Conservation (phyloP, 2,797 vertebrate species). For the Peromyscus nudipes region DNA sequence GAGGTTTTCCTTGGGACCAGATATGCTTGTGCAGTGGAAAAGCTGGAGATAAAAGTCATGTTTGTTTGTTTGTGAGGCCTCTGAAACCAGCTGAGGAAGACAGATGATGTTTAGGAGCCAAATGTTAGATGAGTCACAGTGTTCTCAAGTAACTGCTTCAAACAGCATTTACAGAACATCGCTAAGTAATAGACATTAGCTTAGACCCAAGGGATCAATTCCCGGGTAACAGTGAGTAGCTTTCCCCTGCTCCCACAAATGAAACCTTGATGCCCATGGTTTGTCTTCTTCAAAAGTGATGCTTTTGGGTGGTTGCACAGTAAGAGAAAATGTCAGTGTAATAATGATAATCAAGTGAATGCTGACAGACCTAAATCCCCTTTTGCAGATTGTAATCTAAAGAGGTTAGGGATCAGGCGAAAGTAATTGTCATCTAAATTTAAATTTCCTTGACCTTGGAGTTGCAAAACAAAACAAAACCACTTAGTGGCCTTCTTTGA, state of each 20-base stretch:
- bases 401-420: conserved; percentile 33
- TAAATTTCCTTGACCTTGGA: conserved; percentile 49
- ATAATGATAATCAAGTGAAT: neutral
- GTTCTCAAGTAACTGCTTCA: neutral
- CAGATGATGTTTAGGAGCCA: neutral
- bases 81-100: conserved; percentile 58
- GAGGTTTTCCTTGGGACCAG: conserved; percentile 58
- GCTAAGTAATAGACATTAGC: neutral
- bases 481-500: neutral
- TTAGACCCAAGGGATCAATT: neutral
- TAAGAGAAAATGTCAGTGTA: conserved; percentile 3
- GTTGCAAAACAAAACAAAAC: neutral
- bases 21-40: conserved; percentile 43
- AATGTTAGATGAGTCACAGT: neutral
- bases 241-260: neutral
- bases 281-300: neutral
- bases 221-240: neutral
- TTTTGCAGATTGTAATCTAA: neutral
- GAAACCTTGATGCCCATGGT: neutral
- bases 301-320: neutral
- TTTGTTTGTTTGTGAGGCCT: conserved; percentile 51
- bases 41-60: conserved; percentile 63
- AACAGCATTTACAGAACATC: neutral
- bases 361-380: neutral
- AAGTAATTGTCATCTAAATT: conserved; percentile 36